Evolutionary conservation across 2,888 invertebrate genomes (phyloP), one percentile per base, ranked within the genome.

Genomic region (Ferrisia virgata): DNA sequence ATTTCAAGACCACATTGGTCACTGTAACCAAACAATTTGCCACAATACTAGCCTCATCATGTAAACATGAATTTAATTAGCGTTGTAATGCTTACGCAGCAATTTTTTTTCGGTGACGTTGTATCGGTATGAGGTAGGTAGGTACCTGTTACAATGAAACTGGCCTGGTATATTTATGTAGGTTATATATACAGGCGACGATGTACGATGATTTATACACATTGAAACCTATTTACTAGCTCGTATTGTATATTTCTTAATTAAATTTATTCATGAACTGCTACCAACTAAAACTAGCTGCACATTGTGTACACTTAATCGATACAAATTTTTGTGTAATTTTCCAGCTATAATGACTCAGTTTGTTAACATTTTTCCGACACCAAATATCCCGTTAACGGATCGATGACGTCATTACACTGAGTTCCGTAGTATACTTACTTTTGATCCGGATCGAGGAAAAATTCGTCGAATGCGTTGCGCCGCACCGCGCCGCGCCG

Each of bases 81-180:
- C 64, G 5, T 4, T 64, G 64, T 31, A 64, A 64, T 6, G 64
- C 64, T 64, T 25, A 64, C 13, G 2, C 13, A 9, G 64, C 64
- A 28, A 22, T 64, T 64, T 64, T 64, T n/a, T 64, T 28, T 28
- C 64, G 28, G 28, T 64, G 28, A 64, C 13, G 28, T 43, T 9
- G 2, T 18, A 31, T 31, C n/a, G n/a, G n/a, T n/a, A n/a, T n/a
- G n/a, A n/a, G n/a, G n/a, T n/a, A n/a, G n/a, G n/a, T n/a, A n/a
- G n/a, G n/a, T n/a, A n/a, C n/a, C n/a, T n/a, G 28, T 28, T 28
- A 64, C 22, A 13, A 9, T 53, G 9, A 28, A n/a, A 64, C 15
- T 64, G 64, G 28, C 64, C 64, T 64, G 64, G 64, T 64, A n/a
- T n/a, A 64, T 64, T 64, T 64, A 64, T n/a, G n/a, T 31, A 31